Percentiles rank a stretch among this genome's conserved stretches.
These are phyloP conservation scores for Balanococcus diminutus DNA, from an alignment of 2,888 invertebrate species.

Conservation along the genomic window DNA sequence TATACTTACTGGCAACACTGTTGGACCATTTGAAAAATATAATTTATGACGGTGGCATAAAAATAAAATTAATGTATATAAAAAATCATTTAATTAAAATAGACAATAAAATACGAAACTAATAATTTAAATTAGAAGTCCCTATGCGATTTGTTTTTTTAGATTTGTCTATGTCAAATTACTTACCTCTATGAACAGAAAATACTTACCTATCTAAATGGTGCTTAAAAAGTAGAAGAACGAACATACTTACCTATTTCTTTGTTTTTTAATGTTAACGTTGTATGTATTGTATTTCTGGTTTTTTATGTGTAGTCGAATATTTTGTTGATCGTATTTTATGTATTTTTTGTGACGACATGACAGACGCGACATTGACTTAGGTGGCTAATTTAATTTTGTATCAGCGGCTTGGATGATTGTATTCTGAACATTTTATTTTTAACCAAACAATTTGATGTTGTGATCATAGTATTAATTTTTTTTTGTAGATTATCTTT, in stretches of 20 bases:
- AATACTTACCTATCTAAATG: too few relatives aligned
- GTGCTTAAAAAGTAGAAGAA: neutral
- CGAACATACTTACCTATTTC: too few relatives aligned
- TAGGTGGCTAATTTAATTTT: neutral
- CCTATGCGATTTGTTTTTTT: neutral
- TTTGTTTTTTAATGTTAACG: neutral
- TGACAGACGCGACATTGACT: neutral
- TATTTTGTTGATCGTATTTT: neutral
- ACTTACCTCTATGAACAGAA: neutral
- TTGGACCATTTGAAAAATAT: neutral
- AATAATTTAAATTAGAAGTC: neutral
- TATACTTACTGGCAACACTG: neutral
- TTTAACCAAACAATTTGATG: constrained; percentile 43
- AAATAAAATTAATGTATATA: neutral
- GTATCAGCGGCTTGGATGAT: constrained; percentile 10
- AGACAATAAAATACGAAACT: neutral
- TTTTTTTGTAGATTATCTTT: constrained; percentile 43
- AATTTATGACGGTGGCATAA: neutral
- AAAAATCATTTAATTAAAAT: neutral
- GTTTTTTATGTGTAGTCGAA: neutral
- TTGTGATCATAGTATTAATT: constrained; percentile 54
- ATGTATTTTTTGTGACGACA: neutral
- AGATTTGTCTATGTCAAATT: neutral
- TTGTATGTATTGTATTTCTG: constrained; percentile 5
- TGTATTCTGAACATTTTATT: constrained; percentile 4